Conservation (phyloP, 2,113 vertebrate genomes). For the Tachycineta bicolor region DNA sequence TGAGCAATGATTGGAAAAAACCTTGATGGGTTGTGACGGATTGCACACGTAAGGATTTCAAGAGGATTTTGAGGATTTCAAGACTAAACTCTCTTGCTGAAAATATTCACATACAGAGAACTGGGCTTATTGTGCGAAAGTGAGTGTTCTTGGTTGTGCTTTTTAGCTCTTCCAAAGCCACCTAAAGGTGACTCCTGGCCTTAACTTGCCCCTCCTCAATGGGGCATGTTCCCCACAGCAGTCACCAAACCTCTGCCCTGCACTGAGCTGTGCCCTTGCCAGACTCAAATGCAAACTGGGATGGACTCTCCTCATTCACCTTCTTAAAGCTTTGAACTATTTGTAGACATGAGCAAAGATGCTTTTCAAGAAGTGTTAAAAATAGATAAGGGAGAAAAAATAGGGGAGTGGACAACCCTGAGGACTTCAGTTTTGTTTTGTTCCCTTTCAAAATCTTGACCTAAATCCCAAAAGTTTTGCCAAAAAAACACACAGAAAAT, state of each 20-base stretch:
- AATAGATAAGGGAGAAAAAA: background rate
- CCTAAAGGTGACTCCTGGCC: background rate
- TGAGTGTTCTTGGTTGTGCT: background rate
- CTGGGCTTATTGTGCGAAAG: background rate
- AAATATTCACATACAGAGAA: background rate
- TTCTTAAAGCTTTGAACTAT: background rate
- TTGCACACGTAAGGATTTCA: background rate
- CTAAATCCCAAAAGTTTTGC: background rate
- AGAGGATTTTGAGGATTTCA: background rate
- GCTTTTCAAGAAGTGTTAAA: background rate
- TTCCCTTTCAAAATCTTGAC: background rate
- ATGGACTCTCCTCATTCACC: background rate
- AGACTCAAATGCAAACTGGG: background rate
- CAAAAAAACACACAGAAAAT: background rate
- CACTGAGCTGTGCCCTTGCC: background rate
- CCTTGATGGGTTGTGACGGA: fast-evolving
- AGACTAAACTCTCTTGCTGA: background rate
- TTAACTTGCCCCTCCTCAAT: background rate
- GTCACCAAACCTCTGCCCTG: background rate
- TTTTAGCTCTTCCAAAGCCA: background rate
- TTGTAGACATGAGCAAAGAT: background rate
- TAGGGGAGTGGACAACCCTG: background rate
- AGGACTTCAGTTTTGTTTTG: background rate
- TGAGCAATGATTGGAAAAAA: background rate
- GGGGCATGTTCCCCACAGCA: background rate